phyloP scores from a whole-genome alignment of 2,797 vertebrate species.

The Acrossocheilus wenchowensis region DNA sequence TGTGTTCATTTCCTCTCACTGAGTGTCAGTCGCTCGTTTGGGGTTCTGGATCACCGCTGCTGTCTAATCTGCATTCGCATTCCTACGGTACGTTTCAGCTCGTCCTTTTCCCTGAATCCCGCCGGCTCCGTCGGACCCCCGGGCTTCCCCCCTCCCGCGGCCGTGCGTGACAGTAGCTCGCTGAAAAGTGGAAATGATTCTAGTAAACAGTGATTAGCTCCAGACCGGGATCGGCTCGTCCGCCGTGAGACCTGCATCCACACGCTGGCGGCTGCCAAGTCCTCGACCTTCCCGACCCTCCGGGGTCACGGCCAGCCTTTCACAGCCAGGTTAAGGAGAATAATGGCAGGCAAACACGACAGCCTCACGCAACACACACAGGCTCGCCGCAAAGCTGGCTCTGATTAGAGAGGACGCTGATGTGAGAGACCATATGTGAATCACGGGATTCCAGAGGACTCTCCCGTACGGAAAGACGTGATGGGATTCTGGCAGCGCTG shows the following conservation, averaged over 20 bases:
- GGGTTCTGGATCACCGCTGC: slow-evolving; percentile 5
- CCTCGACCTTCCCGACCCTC: slow-evolving; percentile 32
- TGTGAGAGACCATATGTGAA: slow-evolving; percentile 75
- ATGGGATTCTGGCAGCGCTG: not conserved
- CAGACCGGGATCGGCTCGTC: slow-evolving; percentile 75
- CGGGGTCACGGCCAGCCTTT: slow-evolving; percentile 80
- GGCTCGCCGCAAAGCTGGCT: slow-evolving; percentile 74
- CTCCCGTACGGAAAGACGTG: slow-evolving; percentile 56
- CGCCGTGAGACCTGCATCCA: slow-evolving; percentile 75
- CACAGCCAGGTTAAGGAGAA: slow-evolving; percentile 81
- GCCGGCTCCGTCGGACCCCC: slow-evolving; percentile 63
- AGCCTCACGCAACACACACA: slow-evolving; percentile 79
- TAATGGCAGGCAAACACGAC: slow-evolving; percentile 83
- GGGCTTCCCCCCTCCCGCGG: slow-evolving; percentile 62
- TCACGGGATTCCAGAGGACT: slow-evolving; percentile 57
- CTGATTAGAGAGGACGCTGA: slow-evolving; percentile 80
- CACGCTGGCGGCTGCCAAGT: slow-evolving; percentile 55
- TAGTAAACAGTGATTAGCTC: slow-evolving; percentile 89
- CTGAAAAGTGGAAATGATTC: slow-evolving; percentile 86
- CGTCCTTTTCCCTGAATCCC: not conserved
- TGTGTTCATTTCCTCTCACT: not conserved
- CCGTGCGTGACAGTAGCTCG: slow-evolving; percentile 87
- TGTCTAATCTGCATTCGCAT: not conserved
- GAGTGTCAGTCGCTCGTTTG: not conserved
- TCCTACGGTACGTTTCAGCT: not conserved